Evolutionary conservation across 1,140 invertebrate genomes (phyloP).

Genomic region (Drosophila sturtevanti): DNA sequence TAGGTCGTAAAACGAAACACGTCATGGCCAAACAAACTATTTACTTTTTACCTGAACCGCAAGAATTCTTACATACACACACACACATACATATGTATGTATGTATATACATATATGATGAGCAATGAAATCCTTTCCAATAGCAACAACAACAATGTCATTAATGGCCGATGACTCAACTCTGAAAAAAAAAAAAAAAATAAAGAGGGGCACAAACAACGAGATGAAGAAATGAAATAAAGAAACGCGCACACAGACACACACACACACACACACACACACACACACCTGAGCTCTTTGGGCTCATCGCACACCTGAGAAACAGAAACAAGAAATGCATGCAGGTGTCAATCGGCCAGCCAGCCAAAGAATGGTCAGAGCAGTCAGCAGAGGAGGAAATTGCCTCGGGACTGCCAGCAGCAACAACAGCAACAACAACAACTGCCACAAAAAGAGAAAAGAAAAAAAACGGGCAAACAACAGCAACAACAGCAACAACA

Average conservation of each 20-base stretch:
- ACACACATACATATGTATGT: too few species aligned
- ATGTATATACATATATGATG: conserved; percentile 8
- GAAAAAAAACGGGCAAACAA: not conserved
- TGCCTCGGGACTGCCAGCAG: not conserved
- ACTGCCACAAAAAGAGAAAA: too few species aligned
- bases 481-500: not conserved
- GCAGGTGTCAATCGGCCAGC: conserved; percentile 74
- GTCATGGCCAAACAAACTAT: conserved; percentile 53
- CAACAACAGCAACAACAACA: not conserved
- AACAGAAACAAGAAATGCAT: conserved; percentile 73
- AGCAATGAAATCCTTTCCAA: conserved; percentile 76
- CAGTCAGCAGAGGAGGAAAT: conserved; percentile 12
- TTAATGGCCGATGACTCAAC: conserved; percentile 79
- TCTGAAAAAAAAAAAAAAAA: conserved; percentile 21
- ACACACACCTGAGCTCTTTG: conserved; percentile 58
- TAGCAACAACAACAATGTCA: conserved; percentile 59
- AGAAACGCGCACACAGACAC: conserved; percentile 58
- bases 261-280: conserved; percentile 28
- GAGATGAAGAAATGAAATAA: conserved; percentile 76
- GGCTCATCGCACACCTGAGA: conserved; percentile 72
- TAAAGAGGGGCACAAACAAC: conserved; percentile 24
- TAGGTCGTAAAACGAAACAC: conserved; percentile 44
- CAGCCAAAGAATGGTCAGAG: conserved; percentile 70
- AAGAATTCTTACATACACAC: not conserved
- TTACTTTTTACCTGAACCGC: conserved; percentile 49